These are phyloP conservation scores for Acleris cristana DNA, from an alignment of 2,888 invertebrate genomes.

Conservation along the genomic window DNA sequence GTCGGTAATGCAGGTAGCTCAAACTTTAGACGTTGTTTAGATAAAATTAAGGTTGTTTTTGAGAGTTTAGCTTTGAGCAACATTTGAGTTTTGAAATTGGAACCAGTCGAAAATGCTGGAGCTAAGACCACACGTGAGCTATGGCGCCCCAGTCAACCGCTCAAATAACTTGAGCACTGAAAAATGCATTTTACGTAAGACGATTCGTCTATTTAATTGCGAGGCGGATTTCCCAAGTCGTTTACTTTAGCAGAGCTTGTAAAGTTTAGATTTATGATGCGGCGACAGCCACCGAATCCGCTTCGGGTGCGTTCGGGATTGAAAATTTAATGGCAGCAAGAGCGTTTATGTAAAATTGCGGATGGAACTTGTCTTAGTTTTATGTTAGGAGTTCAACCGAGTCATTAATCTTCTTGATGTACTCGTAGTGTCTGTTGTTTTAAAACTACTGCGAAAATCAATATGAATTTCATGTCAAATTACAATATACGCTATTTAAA, in stretches of 20 bases:
- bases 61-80: too few species aligned
- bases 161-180: slow-evolving; percentile 46
- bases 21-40: too few species aligned
- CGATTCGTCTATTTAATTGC: slow-evolving; percentile 38
- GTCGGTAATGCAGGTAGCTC: too few species aligned
- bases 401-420: slow-evolving; percentile 34
- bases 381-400: slow-evolving; percentile 34
- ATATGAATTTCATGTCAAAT: too few species aligned
- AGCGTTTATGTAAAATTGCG: slow-evolving; percentile 38
- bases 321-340: slow-evolving; percentile 36
- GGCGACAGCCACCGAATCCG: slow-evolving; percentile 35
- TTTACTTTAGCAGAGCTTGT: slow-evolving; percentile 36
- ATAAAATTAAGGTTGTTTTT: too few species aligned
- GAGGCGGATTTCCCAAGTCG: slow-evolving; percentile 34
- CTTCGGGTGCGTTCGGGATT: slow-evolving; percentile 31
- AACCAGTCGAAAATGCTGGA: slow-evolving; percentile 12
- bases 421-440: slow-evolving; percentile 22
- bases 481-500: too few species aligned
- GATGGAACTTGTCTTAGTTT: slow-evolving; percentile 37
- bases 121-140: slow-evolving; percentile 46
- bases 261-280: slow-evolving; percentile 38
- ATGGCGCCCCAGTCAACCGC: slow-evolving; percentile 42
- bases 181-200: slow-evolving; percentile 46
- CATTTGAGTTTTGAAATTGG: too few species aligned
- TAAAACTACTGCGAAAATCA: not conserved